Percentiles rank a stretch among this genome's conserved stretches.
These are phyloP conservation scores for Drepanosiphum platanoidis DNA, from an alignment of 2,888 invertebrate genomes.

Conservation along the genomic window DNA sequence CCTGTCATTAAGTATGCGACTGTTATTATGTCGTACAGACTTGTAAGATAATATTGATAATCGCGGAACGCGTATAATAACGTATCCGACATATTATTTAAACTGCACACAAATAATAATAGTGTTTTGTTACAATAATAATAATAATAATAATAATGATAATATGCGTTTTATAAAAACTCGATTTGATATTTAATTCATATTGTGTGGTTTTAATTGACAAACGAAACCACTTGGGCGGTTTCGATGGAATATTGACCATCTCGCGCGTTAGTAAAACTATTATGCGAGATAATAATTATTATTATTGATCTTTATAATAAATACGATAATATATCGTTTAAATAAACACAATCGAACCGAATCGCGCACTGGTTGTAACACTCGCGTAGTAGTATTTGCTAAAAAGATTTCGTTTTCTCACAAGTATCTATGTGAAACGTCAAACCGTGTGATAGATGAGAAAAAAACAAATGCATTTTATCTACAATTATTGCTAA, in stretches of 20 bases:
- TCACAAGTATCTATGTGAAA: not conserved
- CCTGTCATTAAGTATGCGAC: no score
- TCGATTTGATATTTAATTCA: not conserved
- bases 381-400: no score
- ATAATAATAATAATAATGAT: no score
- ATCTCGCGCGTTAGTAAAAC: not conserved
- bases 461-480: not conserved
- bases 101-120: conserved; percentile 6
- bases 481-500: not conserved
- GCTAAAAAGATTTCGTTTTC: conserved; percentile 11
- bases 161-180: not conserved
- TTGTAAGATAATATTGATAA: not conserved
- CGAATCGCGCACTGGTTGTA: not conserved
- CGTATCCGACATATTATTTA: not conserved
- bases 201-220: not conserved
- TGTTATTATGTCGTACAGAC: no score
- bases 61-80: not conserved
- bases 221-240: conserved; percentile 3
- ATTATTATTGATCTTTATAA: not conserved
- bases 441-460: not conserved
- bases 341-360: not conserved
- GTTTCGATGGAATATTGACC: not conserved
- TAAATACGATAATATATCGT: not conserved
- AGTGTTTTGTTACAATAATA: not conserved
- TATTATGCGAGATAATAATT: no score